phyloP scores from a whole-genome alignment of 2,113 vertebrate genomes.

The Tiliqua scincoides region DNA sequence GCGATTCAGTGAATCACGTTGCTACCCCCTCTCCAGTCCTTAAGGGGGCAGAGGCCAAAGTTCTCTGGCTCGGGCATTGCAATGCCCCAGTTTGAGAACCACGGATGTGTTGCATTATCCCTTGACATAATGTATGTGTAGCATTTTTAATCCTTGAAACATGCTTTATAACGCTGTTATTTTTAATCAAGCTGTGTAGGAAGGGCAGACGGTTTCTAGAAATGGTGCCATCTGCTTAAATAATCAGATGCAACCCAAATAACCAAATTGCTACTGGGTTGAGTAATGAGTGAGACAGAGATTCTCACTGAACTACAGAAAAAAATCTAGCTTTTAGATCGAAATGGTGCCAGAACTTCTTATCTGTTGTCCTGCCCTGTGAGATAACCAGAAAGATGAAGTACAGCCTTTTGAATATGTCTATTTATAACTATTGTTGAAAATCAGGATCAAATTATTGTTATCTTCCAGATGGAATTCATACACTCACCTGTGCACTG shows the following conservation, averaged over 20 bases:
- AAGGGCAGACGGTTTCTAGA: background rate
- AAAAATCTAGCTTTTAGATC: background rate
- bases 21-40: too few species aligned
- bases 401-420: background rate
- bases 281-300: background rate
- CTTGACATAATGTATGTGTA: background rate
- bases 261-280: background rate
- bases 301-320: background rate
- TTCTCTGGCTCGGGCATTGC: too few species aligned
- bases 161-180: background rate
- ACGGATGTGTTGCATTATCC: too few species aligned
- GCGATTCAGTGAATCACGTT: too few species aligned
- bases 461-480: constrained; percentile 81
- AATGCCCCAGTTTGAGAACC: too few species aligned
- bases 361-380: background rate
- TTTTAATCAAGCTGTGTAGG: background rate
- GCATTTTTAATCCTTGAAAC: background rate
- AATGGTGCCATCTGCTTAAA: background rate
- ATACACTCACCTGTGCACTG: constrained; percentile 82
- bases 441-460: background rate
- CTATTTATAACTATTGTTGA: rapidly evolving
- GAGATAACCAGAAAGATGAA: background rate
- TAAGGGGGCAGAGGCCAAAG: too few species aligned
- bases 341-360: background rate
- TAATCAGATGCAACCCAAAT: too few species aligned